These are phyloP conservation scores for Coecobrya sp. DNA, from an alignment of 2,888 invertebrate species.

Conservation along the genomic window DNA sequence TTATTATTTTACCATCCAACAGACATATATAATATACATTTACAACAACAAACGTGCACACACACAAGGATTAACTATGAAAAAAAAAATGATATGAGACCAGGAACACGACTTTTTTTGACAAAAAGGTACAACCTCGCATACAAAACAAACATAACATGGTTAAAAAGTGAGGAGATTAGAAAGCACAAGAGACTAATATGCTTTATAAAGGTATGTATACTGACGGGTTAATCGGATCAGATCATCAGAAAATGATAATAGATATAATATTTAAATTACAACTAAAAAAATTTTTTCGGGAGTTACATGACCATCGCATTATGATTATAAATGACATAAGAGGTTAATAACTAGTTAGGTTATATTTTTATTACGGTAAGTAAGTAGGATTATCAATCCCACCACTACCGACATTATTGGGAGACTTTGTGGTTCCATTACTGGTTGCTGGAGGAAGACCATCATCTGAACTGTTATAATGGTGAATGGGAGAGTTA, in stretches of 20 bases:
- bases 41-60: slow-evolving; percentile 7
- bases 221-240: not conserved
- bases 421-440: not conserved
- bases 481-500: slow-evolving; percentile 17
- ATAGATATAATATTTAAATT: not conserved
- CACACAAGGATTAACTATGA: not conserved
- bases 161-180: not conserved
- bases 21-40: not conserved
- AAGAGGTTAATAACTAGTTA: slow-evolving; percentile 12
- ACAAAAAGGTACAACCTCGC: not conserved
- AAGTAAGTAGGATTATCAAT: slow-evolving; percentile 78
- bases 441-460: slow-evolving; percentile 34
- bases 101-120: slow-evolving; percentile 34
- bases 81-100: slow-evolving; percentile 31
- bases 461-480: slow-evolving; percentile 66
- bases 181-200: not conserved
- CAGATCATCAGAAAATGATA: not conserved
- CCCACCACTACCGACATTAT: slow-evolving; percentile 44
- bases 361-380: slow-evolving; percentile 34
- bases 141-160: not conserved
- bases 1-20: not conserved
- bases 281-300: not conserved
- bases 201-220: not conserved
- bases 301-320: not conserved
- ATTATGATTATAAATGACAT: not conserved